phyloP scores from a whole-genome alignment of 2,113 vertebrate genomes.

The Turnix velox region DNA sequence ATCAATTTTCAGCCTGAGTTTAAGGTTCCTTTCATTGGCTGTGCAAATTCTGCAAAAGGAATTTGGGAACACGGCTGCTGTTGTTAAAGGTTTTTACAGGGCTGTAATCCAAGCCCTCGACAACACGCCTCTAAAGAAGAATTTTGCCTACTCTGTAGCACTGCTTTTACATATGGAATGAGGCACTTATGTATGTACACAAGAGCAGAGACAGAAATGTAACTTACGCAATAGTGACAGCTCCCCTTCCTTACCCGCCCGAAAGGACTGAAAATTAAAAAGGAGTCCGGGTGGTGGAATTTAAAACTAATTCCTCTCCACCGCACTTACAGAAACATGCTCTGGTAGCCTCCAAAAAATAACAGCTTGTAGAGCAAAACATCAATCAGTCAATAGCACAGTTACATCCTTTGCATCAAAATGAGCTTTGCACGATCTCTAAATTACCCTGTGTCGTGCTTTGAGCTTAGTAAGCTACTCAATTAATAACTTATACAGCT shows the following conservation, averaged over 20 bases:
- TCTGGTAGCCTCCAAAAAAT: not conserved
- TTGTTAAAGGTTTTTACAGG: not conserved
- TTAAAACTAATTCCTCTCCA: not conserved
- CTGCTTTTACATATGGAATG: not conserved
- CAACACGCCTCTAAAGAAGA: not conserved
- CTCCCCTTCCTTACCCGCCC: not conserved
- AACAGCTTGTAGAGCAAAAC: not conserved
- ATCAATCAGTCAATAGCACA: not conserved
- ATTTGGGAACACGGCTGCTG: not conserved
- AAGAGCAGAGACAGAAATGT: not conserved
- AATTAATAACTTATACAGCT: not conserved
- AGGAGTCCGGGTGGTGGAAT: not conserved
- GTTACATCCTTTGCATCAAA: not conserved
- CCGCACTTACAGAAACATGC: not conserved
- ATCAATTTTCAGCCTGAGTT: conserved; percentile 16
- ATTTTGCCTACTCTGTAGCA: not conserved
- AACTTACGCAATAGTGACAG: not conserved
- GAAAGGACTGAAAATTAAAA: not conserved
- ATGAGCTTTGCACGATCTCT: not conserved
- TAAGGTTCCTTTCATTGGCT: not conserved
- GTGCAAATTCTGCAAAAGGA: conserved; percentile 24
- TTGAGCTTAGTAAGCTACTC: not conserved
- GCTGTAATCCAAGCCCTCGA: conserved; percentile 24
- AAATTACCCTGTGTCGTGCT: not conserved
- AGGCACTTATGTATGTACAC: not conserved